phyloP scores from a whole-genome alignment of 2,888 invertebrate genomes.

The Marasmarcha lunaedactyla region DNA sequence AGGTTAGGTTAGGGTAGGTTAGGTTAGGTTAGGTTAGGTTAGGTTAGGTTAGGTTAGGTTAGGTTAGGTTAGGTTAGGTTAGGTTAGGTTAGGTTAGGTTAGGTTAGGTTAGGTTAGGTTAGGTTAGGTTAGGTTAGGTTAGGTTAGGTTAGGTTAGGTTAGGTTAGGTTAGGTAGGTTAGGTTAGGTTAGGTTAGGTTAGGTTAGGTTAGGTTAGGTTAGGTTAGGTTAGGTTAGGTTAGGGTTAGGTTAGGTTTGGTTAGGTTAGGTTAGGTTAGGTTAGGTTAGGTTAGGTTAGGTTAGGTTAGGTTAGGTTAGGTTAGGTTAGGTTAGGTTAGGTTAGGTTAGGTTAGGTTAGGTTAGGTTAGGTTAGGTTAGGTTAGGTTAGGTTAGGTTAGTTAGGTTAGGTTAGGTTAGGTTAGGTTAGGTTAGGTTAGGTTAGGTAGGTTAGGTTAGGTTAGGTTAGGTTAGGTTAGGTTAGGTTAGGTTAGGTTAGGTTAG shows the following conservation, averaged over 20 bases:
- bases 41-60: slow-evolving; percentile 19
- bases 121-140: slow-evolving; percentile 12
- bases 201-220: slow-evolving; percentile 20
- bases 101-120: slow-evolving; percentile 16
- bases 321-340: slow-evolving; percentile 15
- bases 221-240: no score
- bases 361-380: slow-evolving; percentile 16
- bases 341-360: slow-evolving; percentile 16
- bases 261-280: slow-evolving; percentile 14
- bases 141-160: slow-evolving; percentile 12
- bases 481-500: slow-evolving; percentile 13
- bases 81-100: slow-evolving; percentile 15
- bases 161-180: no score
- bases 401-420: slow-evolving; percentile 12
- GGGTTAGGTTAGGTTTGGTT: slow-evolving; percentile 18
- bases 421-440: slow-evolving; percentile 14
- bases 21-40: slow-evolving; percentile 12
- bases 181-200: slow-evolving; percentile 17
- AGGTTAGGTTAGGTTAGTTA: slow-evolving; percentile 19
- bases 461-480: slow-evolving; percentile 13
- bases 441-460: no score
- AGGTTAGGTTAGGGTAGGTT: no score
- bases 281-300: slow-evolving; percentile 16
- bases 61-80: slow-evolving; percentile 17
- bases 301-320: slow-evolving; percentile 14